Conservation (phyloP, 2,113 vertebrate species). For the Lophotis ruficrista region DNA sequence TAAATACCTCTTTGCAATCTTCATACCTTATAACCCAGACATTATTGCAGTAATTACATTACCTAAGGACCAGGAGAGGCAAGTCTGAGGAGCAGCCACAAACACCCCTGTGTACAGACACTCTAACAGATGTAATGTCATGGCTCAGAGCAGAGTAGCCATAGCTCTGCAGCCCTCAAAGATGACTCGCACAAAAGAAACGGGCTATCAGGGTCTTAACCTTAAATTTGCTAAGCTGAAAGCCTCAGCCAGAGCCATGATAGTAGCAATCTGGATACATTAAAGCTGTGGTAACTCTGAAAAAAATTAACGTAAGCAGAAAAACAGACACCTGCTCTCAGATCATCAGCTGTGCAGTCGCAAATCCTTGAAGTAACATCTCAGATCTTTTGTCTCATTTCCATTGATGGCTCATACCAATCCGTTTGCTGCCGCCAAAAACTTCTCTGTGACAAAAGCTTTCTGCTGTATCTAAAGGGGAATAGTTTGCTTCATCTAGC, state of each 20-base stretch:
- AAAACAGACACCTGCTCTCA: not conserved
- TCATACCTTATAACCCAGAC: not conserved
- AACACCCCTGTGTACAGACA: accelerated
- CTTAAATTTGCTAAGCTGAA: not conserved
- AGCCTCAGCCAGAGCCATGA: not conserved
- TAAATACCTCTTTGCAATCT: not conserved
- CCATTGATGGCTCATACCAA: not conserved
- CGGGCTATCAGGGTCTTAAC: not conserved
- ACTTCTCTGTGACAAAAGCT: not conserved
- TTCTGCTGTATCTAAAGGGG: not conserved
- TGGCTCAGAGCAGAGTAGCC: not conserved
- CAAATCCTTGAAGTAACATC: not conserved
- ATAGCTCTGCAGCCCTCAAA: not conserved
- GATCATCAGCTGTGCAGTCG: not conserved
- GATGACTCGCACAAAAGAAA: not conserved
- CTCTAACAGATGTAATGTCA: not conserved
- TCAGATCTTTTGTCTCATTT: not conserved
- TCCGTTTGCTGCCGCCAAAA: not conserved
- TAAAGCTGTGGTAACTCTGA: not conserved
- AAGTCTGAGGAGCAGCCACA: not conserved
- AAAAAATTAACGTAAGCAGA: not conserved
- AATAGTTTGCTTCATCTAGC: not conserved
- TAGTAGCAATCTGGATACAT: not conserved
- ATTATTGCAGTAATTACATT: not conserved
- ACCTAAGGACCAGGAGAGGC: not conserved